Conservation (phyloP, 2,888 invertebrate species). For the Athalia cordata region DNA sequence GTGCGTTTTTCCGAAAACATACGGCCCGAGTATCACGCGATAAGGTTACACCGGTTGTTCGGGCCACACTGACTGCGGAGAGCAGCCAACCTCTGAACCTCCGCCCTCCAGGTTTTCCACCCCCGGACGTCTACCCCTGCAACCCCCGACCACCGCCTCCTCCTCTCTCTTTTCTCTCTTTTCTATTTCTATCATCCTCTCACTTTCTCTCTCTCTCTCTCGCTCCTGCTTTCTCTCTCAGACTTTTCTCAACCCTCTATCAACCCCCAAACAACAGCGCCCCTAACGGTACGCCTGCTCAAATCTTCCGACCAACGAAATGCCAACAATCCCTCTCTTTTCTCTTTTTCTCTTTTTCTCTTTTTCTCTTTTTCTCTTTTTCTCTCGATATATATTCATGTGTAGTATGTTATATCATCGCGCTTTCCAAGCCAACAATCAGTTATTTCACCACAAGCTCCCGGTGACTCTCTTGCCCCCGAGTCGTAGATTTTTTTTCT, state of each 20-base stretch:
- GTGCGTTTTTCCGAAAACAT: neutral
- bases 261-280: conserved; percentile 35
- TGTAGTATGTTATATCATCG: too few relatives aligned
- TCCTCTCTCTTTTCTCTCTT: conserved; percentile 42
- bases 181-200: conserved; percentile 44
- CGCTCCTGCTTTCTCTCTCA: conserved; percentile 8
- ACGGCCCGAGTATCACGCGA: conserved; percentile 53
- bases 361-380: too few relatives aligned
- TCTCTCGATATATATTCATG: too few relatives aligned
- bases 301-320: too few relatives aligned
- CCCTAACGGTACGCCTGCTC: neutral
- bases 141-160: conserved; percentile 43
- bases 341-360: too few relatives aligned
- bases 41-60: conserved; percentile 47
- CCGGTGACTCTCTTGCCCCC: too few relatives aligned
- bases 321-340: too few relatives aligned
- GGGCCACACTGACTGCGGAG: conserved; percentile 43
- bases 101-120: conserved; percentile 36
- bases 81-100: conserved; percentile 35
- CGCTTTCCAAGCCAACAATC: too few relatives aligned
- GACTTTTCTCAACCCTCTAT: conserved; percentile 9
- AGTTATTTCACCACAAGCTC: too few relatives aligned
- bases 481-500: too few relatives aligned
- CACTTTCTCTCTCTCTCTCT: conserved; percentile 32
- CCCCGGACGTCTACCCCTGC: conserved; percentile 40